Conservation (phyloP, 2,113 vertebrate species). For the Pituophis catenifer region DNA sequence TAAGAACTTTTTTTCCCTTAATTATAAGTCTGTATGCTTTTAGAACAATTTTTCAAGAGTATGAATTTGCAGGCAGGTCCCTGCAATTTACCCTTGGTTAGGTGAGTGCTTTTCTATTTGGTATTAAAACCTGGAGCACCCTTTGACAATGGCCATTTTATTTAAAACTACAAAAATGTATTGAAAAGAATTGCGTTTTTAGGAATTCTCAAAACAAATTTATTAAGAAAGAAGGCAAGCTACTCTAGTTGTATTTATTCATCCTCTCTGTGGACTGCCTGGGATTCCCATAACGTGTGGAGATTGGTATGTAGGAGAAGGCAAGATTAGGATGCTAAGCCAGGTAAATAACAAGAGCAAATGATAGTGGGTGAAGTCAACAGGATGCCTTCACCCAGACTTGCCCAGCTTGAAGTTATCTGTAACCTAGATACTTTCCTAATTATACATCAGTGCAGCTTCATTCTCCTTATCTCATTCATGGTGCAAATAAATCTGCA, state of each 20-base stretch:
- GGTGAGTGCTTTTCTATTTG: neutral
- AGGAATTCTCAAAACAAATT: neutral
- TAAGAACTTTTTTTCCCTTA: neutral
- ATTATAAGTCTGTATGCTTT: accelerated
- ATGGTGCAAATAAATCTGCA: neutral
- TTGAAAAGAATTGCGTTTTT: neutral
- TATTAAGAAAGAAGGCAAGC: neutral
- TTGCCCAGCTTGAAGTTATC: neutral
- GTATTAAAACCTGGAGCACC: neutral
- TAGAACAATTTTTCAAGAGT: neutral
- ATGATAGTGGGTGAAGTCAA: neutral
- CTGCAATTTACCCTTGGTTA: neutral
- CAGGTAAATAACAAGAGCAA: neutral
- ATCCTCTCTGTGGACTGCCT: neutral
- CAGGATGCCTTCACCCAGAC: neutral
- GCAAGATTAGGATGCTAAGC: neutral
- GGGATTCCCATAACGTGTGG: neutral
- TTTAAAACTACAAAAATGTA: neutral
- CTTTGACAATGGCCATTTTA: neutral
- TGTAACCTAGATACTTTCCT: neutral
- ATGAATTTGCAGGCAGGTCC: neutral
- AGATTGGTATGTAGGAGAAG: neutral
- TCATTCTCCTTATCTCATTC: neutral
- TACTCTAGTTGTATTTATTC: neutral
- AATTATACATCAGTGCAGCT: neutral